These are phyloP conservation scores for Calosoma granatense DNA, from an alignment of 1,140 invertebrate species.

Conservation along the genomic window DNA sequence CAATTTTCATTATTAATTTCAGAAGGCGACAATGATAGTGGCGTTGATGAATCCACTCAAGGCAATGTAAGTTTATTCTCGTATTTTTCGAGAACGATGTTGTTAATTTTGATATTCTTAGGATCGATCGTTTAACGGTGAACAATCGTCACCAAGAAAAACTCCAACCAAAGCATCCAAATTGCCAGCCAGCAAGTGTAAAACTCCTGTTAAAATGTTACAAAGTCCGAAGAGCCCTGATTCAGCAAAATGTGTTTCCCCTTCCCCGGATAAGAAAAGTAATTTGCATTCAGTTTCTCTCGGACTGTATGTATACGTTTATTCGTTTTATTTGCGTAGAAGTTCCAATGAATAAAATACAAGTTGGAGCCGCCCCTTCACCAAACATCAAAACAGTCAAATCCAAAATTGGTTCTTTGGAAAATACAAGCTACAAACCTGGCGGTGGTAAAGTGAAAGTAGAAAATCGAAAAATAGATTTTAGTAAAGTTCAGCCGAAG, in stretches of 20 bases:
- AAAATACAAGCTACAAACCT: constrained; percentile 86
- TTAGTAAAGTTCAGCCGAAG: constrained; percentile 66
- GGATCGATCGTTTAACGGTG: constrained; percentile 47
- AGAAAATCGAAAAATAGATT: constrained; percentile 75
- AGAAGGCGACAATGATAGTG: constrained; percentile 72
- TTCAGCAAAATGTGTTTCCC: constrained; percentile 39
- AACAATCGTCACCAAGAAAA: constrained; percentile 50
- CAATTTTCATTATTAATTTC: constrained; percentile 35
- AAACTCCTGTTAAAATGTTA: constrained; percentile 41
- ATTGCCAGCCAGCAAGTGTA: constrained; percentile 21
- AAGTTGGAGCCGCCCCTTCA: constrained; percentile 80
- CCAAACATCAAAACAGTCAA: constrained; percentile 83
- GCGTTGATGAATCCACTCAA: constrained; percentile 64
- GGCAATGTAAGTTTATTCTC: constrained; percentile 49
- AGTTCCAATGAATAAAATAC: constrained; percentile 87
- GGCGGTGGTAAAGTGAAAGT: constrained; percentile 88
- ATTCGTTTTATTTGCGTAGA: constrained; percentile 41
- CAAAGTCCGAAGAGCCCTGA: constrained; percentile 52
- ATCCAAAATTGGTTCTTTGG: constrained; percentile 89
- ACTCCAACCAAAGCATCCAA: constrained; percentile 44
- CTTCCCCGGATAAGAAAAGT: constrained; percentile 63
- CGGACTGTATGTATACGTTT: too few species aligned
- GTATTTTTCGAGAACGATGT: constrained; percentile 1
- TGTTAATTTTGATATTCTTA: constrained; percentile 21
- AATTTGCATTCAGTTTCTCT: constrained; percentile 9